Evolutionary conservation across 2,797 vertebrate genomes (phyloP).

Genomic region (Nyctibius grandis): DNA sequence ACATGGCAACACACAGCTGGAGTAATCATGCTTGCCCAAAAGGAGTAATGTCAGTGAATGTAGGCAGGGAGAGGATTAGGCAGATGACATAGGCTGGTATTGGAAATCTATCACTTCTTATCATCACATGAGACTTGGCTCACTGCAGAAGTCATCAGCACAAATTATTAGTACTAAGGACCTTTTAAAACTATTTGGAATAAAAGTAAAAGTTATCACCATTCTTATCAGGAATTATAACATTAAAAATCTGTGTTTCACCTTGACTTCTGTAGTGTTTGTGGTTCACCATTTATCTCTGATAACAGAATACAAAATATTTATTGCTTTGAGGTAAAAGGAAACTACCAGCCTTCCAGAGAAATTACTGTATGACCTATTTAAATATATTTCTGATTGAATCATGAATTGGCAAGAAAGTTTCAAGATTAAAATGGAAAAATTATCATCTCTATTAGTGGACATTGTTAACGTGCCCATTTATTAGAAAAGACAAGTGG

Average conservation of each 20-base stretch:
- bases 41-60: background rate
- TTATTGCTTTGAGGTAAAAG: background rate
- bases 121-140: background rate
- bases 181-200: background rate
- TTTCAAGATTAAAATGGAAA: slow-evolving; percentile 48
- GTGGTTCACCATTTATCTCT: background rate
- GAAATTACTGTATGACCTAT: background rate
- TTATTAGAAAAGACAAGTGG: slow-evolving; percentile 56
- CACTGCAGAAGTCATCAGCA: background rate
- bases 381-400: slow-evolving; percentile 1
- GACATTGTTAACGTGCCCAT: slow-evolving; percentile 28
- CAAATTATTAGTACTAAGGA: background rate
- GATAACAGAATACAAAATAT: background rate
- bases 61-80: background rate
- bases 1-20: background rate
- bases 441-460: slow-evolving; percentile 44
- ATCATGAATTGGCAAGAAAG: background rate
- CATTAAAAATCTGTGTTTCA: background rate
- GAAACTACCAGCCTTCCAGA: background rate
- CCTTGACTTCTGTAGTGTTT: background rate
- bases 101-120: background rate
- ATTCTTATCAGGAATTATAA: background rate
- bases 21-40: background rate
- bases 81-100: background rate
- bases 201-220: background rate